Conservation (phyloP, 2,888 invertebrate species). For the Heteropelma amictum region DNA sequence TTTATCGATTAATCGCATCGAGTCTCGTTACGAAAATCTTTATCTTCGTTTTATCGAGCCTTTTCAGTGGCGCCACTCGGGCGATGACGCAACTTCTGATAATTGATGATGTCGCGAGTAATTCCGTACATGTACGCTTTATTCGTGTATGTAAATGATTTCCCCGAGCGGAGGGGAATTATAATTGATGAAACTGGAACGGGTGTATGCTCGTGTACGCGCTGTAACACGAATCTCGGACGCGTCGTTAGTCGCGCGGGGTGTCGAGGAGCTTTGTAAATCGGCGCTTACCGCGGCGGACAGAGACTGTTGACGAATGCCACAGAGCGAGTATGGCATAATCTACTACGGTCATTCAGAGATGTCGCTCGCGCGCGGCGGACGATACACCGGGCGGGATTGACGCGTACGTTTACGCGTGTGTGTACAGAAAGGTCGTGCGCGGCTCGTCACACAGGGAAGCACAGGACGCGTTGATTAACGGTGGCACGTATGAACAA, state of each 20-base stretch:
- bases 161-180: constrained; percentile 5
- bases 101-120: not conserved
- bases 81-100: constrained; percentile 18
- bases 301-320: constrained; percentile 5
- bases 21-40: no score
- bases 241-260: no score
- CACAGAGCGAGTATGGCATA: constrained; percentile 30
- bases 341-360: constrained; percentile 43
- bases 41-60: no score
- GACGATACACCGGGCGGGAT: no score
- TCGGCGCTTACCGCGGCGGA: no score
- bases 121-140: not conserved
- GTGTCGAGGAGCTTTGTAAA: no score
- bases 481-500: not conserved
- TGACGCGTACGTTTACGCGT: no score
- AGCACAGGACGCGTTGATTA: no score
- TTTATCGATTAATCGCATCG: no score
- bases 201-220: constrained; percentile 28
- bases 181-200: constrained; percentile 45
- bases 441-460: no score
- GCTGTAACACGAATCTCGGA: constrained; percentile 29
- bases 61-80: not conserved
- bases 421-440: no score
- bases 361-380: no score
- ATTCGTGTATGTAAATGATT: not conserved